Percentiles rank a stretch among this genome's conserved stretches.
phyloP scores from a whole-genome alignment of 2,113 vertebrate species.

The Nothoprocta perdicaria region DNA sequence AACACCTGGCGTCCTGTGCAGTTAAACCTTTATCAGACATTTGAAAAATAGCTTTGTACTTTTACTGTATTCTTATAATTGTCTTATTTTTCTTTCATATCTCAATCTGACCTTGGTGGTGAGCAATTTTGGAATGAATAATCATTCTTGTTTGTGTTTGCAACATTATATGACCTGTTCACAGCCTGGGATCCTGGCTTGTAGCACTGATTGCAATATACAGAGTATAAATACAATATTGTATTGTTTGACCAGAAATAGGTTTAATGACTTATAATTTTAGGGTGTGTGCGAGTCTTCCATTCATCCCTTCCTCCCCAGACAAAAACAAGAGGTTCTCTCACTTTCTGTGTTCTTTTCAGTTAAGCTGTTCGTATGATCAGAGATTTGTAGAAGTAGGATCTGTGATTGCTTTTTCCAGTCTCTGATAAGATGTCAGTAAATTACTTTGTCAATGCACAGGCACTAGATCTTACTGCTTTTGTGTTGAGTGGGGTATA shows the following conservation, averaged over 20 bases:
- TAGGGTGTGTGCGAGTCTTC: too few relatives aligned
- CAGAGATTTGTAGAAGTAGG: background rate
- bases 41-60: background rate
- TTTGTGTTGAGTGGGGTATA: accelerated
- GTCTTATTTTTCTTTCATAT: background rate
- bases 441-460: background rate
- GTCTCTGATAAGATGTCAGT: background rate
- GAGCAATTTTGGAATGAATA: background rate
- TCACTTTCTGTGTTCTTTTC: background rate
- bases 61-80: background rate
- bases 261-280: background rate
- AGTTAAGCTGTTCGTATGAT: background rate
- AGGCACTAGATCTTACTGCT: accelerated
- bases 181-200: background rate
- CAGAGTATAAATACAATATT: background rate
- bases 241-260: background rate
- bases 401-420: background rate
- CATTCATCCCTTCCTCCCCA: too few relatives aligned
- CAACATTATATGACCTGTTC: background rate
- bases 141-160: background rate
- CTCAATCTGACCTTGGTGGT: background rate
- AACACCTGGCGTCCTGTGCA: background rate
- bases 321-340: background rate
- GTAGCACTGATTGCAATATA: background rate
- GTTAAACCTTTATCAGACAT: background rate